Base-by-base conservation (phyloP, 2,888 invertebrate genomes). In the Onchidella celtica region DNA sequence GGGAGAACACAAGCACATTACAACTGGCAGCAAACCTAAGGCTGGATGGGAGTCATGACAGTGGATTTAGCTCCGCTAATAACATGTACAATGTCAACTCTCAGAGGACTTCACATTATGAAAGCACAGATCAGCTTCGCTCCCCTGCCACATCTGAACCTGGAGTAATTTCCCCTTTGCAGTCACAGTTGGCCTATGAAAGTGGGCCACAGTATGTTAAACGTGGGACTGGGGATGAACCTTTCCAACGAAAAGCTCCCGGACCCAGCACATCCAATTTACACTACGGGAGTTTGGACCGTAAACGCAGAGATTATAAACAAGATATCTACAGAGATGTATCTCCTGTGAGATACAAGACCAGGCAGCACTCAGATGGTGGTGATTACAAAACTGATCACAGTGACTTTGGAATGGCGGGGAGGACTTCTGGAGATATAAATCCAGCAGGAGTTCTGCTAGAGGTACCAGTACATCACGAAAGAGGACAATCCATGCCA, bases 21-120 rank as follows among this genome's bases (percentile, higher is more conserved):
- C 79, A 61, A 14, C 63, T 63, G 14, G 36, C 79, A 6, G 72
- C 79, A 38, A 63, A 38, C 14, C 27, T 72, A 24, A 70, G 92
- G 70, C 91, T 91, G 85, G 92, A 92, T 79, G 89, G 89, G 78
- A 84, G 86, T 32, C 85, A 85, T 68, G 61, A 84, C 40, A 85
- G 85, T 63, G 89, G 91, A 1, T 88, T 89, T 84, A 88, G 88
- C 81, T 90, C 91, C 17, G 87, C 89, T 72, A 90, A 91, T 86
- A 92, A 92, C 80, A 89, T 93, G 85, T 93, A 94, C 87, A 93
- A 93, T 87, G 90, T 94, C 27, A 90, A 91, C 73, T 93, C 93
- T 59, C 92, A 93, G 81, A 88, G 93, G 74, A 93, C 93, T 11
- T 92, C 90, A 24, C 89, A 89, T 70, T 92, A 92, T 81, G 90